Evolutionary conservation across 2,113 vertebrate genomes (phyloP).

Genomic region (Eulemur macaco): DNA sequence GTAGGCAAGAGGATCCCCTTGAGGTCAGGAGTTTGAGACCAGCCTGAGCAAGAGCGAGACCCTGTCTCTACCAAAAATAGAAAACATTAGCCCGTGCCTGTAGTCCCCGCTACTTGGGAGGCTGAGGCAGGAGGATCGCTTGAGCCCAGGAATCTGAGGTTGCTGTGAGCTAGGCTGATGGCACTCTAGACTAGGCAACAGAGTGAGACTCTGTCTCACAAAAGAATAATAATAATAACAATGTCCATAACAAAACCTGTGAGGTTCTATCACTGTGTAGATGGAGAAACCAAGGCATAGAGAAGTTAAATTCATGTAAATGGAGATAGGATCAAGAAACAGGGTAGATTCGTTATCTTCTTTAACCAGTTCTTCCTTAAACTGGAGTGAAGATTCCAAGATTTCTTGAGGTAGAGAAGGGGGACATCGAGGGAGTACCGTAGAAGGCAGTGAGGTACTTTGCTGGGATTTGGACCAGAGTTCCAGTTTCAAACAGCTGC

Average conservation of each 20-base stretch:
- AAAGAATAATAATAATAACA: too few species aligned
- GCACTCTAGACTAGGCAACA: too few species aligned
- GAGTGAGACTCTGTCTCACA: too few species aligned
- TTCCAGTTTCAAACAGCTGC: not conserved
- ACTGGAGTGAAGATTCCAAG: not conserved
- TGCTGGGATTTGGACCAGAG: not conserved
- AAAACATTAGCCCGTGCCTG: too few species aligned
- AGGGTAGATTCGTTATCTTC: not conserved
- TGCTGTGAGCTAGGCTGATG: too few species aligned
- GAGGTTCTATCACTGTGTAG: not conserved
- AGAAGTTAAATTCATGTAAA: slow-evolving; percentile 31
- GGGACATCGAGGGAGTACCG: not conserved
- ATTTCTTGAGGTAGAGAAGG: not conserved
- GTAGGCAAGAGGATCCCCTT: too few species aligned
- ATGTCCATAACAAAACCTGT: not conserved
- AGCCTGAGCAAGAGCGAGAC: too few species aligned
- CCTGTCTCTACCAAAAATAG: too few species aligned
- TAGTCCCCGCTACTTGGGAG: too few species aligned
- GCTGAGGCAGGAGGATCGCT: too few species aligned
- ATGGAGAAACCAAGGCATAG: not conserved
- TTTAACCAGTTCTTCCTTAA: not conserved
- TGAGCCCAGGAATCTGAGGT: too few species aligned
- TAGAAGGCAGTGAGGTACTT: not conserved
- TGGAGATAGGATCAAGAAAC: not conserved
- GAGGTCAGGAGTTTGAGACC: too few species aligned